These are phyloP conservation scores for Sandelia bainsii DNA, from an alignment of 2,797 vertebrate species.

Conservation along the genomic window DNA sequence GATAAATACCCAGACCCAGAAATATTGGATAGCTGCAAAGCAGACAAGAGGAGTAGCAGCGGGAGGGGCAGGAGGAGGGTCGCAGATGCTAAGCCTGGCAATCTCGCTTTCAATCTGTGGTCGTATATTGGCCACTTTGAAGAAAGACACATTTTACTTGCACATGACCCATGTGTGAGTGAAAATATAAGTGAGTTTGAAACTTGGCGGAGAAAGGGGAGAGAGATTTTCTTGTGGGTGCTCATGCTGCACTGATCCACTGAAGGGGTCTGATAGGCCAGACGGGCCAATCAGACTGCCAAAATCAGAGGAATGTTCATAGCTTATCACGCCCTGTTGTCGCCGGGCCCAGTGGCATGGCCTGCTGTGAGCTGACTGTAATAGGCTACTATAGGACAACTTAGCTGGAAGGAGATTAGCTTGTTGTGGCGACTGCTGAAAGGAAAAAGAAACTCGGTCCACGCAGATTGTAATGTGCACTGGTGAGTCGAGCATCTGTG, in stretches of 20 bases:
- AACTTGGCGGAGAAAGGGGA: slow-evolving; percentile 41
- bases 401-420: slow-evolving; percentile 73
- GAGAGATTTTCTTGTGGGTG: slow-evolving; percentile 67
- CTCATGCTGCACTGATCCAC: slow-evolving; percentile 77
- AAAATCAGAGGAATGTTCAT: slow-evolving; percentile 61
- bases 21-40: slow-evolving; percentile 65
- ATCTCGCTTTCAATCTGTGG: slow-evolving; percentile 81
- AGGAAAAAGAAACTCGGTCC: slow-evolving; percentile 51
- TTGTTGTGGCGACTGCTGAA: slow-evolving; percentile 57
- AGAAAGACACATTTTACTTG: slow-evolving; percentile 62
- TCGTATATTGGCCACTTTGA: slow-evolving; percentile 77
- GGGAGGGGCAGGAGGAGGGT: slow-evolving; percentile 48
- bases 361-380: slow-evolving; percentile 58
- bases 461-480: slow-evolving; percentile 51
- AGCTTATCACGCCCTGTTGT: slow-evolving; percentile 69
- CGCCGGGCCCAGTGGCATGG: slow-evolving; percentile 42
- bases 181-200: slow-evolving; percentile 70
- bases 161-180: slow-evolving; percentile 56
- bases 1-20: slow-evolving; percentile 74
- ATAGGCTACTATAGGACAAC: slow-evolving; percentile 62
- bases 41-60: slow-evolving; percentile 52
- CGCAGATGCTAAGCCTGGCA: slow-evolving; percentile 76
- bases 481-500: slow-evolving; percentile 51
- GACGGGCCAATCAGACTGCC: slow-evolving; percentile 65
- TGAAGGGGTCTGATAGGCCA: slow-evolving; percentile 63